phyloP scores from a whole-genome alignment of 2,113 vertebrate species.

The Thymallus thymallus region DNA sequence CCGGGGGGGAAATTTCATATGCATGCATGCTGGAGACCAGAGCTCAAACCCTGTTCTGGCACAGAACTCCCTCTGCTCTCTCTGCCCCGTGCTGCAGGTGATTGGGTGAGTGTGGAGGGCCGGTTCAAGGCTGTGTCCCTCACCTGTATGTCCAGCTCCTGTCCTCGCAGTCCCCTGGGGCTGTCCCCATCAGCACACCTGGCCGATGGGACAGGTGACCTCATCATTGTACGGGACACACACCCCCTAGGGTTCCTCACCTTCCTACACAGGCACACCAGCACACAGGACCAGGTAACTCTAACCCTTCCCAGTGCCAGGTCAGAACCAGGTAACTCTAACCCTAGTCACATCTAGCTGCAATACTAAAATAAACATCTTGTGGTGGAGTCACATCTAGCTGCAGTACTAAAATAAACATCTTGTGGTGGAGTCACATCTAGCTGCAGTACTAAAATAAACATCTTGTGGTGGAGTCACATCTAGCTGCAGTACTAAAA shows the following conservation, averaged over 20 bases:
- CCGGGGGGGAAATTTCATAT: too few species aligned
- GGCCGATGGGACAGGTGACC: slow-evolving; percentile 80
- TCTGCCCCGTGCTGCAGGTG: slow-evolving; percentile 38
- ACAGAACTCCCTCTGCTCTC: neutral
- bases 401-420: too few species aligned
- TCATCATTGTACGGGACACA: slow-evolving; percentile 78
- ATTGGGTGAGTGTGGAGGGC: slow-evolving; percentile 73
- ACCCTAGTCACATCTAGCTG: too few species aligned
- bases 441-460: too few species aligned
- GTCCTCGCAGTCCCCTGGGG: slow-evolving; percentile 77
- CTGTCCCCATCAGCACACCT: slow-evolving; percentile 81
- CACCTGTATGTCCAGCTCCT: slow-evolving; percentile 83
- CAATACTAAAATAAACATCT: too few species aligned
- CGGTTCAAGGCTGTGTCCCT: slow-evolving; percentile 75
- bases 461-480: too few species aligned
- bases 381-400: too few species aligned
- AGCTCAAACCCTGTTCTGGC: too few species aligned
- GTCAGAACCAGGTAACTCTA: too few species aligned
- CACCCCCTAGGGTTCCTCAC: slow-evolving; percentile 72
- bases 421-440: too few species aligned
- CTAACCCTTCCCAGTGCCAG: too few species aligned
- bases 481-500: too few species aligned
- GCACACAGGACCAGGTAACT: slow-evolving; percentile 75
- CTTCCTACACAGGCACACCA: slow-evolving; percentile 78
- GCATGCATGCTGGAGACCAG: neutral